Base-by-base conservation (phyloP, 2,888 invertebrate species). In the Lycaena phlaeas region DNA sequence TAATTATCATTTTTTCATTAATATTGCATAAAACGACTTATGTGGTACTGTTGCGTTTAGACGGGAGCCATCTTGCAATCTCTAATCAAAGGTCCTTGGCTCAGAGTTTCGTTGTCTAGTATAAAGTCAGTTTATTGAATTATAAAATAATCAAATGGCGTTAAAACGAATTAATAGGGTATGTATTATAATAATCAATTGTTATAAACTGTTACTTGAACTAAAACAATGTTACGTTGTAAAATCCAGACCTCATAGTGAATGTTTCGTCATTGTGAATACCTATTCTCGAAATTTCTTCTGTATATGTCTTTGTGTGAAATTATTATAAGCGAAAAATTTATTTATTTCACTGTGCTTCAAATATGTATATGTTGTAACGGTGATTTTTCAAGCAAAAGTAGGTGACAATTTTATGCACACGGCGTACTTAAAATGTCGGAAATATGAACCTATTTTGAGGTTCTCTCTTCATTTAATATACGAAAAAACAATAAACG, bases 161-260 rank as follows among this genome's bases (percentile, higher is more conserved):
- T 93, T 95, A 92, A 95, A 95, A 92, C 92, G 95, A 93, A 95
- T 95, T 90, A 95, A 95, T 91, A 95, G 95, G 94, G 93, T 93
- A 90, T 79, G 90, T 89, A 85, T 77, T 68, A 61, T 61, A 56
- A 54, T 54, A 59, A 61, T 53, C 50, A 53, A 53, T 54, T 52
- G 57, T 59, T 67, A 69, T 68, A 70, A 65, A 52, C 51, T n/a
- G n/a, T 51, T 46, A 57, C 62, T 57, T 51, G 50, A 46, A 52
- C 54, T 54, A 51, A 49, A 52, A 61, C 39, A 60, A 65, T 59
- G 56, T 55, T 71, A 75, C 77, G 75, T 66, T 67, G 62, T 66
- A 72, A 68, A 76, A 70, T 65, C 67, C 71, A 67, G 64, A 75
- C 73, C 74, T 75, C 72, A 71, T 72, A 81, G 79, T 85, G 85